Evolutionary conservation across 2,797 vertebrate species (phyloP).

Genomic region (Chelmon rostratus): DNA sequence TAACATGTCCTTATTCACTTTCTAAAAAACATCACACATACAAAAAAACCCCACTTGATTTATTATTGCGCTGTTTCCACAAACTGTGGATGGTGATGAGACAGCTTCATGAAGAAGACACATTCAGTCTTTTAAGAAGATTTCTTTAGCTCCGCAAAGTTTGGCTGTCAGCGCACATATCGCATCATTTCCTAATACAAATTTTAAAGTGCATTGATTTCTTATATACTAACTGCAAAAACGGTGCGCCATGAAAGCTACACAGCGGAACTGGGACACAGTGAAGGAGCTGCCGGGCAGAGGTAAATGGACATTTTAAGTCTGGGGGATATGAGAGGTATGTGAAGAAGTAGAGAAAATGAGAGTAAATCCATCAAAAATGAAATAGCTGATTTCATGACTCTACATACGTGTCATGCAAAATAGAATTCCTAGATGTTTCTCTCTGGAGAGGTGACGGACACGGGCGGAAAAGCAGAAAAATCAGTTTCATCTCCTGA

Average conservation of each 20-base stretch:
- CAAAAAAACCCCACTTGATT: not conserved
- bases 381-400: not conserved
- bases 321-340: no score
- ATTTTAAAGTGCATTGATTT: not conserved
- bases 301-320: not conserved
- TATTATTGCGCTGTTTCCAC: not conserved
- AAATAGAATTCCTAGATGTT: not conserved
- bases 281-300: not conserved
- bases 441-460: conserved; percentile 29
- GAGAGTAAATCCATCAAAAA: not conserved
- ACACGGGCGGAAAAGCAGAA: not conserved
- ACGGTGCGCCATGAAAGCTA: not conserved
- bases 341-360: not conserved
- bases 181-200: not conserved
- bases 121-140: not conserved
- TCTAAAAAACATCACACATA: not conserved
- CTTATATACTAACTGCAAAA: not conserved
- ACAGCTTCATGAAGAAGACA: not conserved
- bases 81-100: not conserved
- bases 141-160: not conserved
- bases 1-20: not conserved
- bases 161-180: not conserved
- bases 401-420: not conserved
- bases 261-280: not conserved
- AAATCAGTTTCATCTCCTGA: conserved; percentile 49